Conservation (phyloP, 2,797 vertebrate species). For the Hapalemur alaotrensis region DNA sequence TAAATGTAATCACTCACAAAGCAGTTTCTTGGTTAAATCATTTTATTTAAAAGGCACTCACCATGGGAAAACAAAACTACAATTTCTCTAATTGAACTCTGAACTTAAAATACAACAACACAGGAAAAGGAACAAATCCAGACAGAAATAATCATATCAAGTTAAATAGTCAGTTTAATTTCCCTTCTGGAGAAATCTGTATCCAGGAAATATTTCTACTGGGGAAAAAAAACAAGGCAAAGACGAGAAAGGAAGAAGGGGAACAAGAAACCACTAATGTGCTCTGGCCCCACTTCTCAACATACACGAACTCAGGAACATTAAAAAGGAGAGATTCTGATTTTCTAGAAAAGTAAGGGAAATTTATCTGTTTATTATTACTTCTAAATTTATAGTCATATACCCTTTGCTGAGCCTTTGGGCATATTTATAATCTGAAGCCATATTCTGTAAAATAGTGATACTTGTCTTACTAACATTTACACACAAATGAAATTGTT, state of each 20-base stretch:
- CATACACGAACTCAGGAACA: background rate
- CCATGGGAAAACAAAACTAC: background rate
- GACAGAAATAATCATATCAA: slow-evolving; percentile 18
- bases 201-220: background rate
- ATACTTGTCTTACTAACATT: slow-evolving; percentile 15
- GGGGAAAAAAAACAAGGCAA: background rate
- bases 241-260: rapidly evolving
- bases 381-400: background rate
- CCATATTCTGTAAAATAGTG: background rate
- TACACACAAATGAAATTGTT: slow-evolving; percentile 23
- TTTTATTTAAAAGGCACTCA: slow-evolving; percentile 64
- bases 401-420: background rate
- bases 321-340: background rate
- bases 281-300: background rate
- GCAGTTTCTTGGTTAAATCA: slow-evolving; percentile 47
- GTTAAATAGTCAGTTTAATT: background rate
- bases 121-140: background rate
- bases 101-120: slow-evolving; percentile 29
- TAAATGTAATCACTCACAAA: slow-evolving; percentile 15
- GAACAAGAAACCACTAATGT: background rate
- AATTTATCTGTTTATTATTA: background rate
- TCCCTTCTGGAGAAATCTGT: background rate
- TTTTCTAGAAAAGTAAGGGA: background rate
- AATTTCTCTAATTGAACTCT: slow-evolving; percentile 67
- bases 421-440: slow-evolving; percentile 25